phyloP scores from a whole-genome alignment of 2,797 vertebrate genomes.

The Limosa lapponica region DNA sequence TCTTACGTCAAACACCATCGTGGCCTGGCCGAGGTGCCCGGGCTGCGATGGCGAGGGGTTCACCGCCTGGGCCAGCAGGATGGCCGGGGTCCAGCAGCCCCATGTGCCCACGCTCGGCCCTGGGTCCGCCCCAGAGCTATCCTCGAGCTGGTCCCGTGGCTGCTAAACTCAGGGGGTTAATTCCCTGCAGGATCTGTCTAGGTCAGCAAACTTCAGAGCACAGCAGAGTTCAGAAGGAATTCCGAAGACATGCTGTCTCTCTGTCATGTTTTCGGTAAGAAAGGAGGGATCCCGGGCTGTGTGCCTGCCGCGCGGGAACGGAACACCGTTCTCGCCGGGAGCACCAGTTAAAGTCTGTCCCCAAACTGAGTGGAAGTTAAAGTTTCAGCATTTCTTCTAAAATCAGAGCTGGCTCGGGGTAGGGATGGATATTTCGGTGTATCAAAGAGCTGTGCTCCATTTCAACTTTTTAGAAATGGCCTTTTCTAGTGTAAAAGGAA shows the following conservation, averaged over 20 bases:
- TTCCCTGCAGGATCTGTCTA: background rate
- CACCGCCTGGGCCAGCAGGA: rapidly evolving
- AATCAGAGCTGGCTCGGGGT: background rate
- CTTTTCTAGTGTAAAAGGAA: background rate
- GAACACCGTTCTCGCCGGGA: too few relatives aligned
- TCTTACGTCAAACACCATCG: rapidly evolving
- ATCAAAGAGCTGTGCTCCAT: background rate
- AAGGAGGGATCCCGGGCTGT: background rate
- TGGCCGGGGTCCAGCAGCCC: rapidly evolving
- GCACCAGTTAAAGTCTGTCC: too few relatives aligned
- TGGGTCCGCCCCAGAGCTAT: background rate
- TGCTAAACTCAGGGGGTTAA: background rate
- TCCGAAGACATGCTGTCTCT: too few relatives aligned
- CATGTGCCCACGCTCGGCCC: rapidly evolving
- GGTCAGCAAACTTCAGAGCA: background rate
- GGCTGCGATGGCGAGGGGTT: background rate
- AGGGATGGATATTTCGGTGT: background rate
- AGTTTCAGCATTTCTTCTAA: background rate
- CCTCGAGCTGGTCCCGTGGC: background rate
- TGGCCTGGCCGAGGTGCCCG: background rate
- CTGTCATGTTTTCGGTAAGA: background rate
- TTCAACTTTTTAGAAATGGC: background rate
- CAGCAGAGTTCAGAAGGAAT: background rate
- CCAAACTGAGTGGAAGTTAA: background rate
- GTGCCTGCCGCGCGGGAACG: too few relatives aligned